These are phyloP conservation scores for Pagrus major DNA, from an alignment of 2,113 vertebrate genomes.

Conservation along the genomic window DNA sequence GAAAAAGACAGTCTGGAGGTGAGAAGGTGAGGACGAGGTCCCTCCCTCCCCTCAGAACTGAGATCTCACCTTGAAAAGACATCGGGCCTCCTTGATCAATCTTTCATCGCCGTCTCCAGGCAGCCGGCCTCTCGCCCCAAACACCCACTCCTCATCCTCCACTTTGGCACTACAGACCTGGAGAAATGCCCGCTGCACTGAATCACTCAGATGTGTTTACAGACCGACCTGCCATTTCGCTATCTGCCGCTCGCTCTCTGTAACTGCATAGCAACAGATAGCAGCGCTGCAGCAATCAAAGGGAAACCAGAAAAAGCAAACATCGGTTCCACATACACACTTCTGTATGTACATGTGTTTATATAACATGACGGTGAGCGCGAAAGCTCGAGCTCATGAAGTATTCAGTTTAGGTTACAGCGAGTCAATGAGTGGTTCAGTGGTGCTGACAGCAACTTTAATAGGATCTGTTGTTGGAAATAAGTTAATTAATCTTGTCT, in stretches of 20 bases:
- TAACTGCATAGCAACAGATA: slow-evolving; percentile 57
- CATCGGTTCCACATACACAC: not conserved
- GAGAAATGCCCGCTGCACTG: slow-evolving; percentile 44
- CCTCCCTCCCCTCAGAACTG: slow-evolving; percentile 52
- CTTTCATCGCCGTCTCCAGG: slow-evolving; percentile 63
- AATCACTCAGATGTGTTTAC: slow-evolving; percentile 68
- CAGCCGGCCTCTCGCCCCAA: slow-evolving; percentile 37
- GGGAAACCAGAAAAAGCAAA: slow-evolving; percentile 5
- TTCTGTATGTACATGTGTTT: not conserved
- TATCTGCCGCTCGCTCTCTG: slow-evolving; percentile 48
- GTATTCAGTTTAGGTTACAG: slow-evolving; percentile 31
- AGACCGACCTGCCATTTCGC: slow-evolving; percentile 52
- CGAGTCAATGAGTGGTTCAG: slow-evolving; percentile 7
- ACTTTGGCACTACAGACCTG: slow-evolving; percentile 39
- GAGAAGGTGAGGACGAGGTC: slow-evolving; percentile 56
- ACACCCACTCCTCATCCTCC: not conserved
- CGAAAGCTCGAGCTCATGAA: slow-evolving; percentile 40
- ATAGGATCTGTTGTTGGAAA: slow-evolving; percentile 66
- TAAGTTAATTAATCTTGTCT: slow-evolving; percentile 72
- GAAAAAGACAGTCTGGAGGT: slow-evolving; percentile 21
- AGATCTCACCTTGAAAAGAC: slow-evolving; percentile 76
- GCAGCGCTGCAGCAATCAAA: slow-evolving; percentile 1
- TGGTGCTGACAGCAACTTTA: slow-evolving; percentile 57
- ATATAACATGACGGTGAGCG: not conserved
- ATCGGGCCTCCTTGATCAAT: slow-evolving; percentile 67